These are phyloP conservation scores for Smittia sp. DNA, from an alignment of 2,888 invertebrate genomes.

Conservation along the genomic window DNA sequence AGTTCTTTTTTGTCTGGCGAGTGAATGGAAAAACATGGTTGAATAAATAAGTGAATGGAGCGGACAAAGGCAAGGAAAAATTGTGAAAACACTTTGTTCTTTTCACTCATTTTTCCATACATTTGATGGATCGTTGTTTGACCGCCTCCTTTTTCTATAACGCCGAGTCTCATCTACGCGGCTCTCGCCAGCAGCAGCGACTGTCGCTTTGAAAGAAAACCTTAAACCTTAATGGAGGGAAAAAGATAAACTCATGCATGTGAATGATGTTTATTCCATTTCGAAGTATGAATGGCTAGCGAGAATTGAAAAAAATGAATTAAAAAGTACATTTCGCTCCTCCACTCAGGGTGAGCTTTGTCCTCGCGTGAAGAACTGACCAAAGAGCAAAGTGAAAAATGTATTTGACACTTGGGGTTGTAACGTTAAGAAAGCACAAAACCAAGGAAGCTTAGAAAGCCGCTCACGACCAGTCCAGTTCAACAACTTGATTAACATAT, in stretches of 20 bases:
- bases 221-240: neutral
- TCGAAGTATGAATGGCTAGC: neutral
- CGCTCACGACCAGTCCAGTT: too few relatives aligned
- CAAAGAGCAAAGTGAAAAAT: neutral
- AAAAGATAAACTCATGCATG: neutral
- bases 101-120: neutral
- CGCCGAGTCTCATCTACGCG: neutral
- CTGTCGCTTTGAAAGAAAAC: neutral
- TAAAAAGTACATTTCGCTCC: neutral
- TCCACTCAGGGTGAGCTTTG: neutral
- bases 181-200: neutral
- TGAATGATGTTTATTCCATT: neutral
- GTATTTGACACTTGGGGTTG: too few relatives aligned
- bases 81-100: slow-evolving; percentile 22
- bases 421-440: too few relatives aligned
- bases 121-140: slow-evolving; percentile 31
- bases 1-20: slow-evolving; percentile 8
- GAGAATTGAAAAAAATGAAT: neutral
- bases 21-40: slow-evolving; percentile 29
- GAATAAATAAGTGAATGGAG: slow-evolving; percentile 24
- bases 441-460: too few relatives aligned
- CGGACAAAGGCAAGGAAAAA: neutral
- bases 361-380: neutral
- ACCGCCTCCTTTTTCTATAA: slow-evolving; percentile 10
- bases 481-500: too few relatives aligned